These are phyloP conservation scores for Nanorana parkeri DNA, from an alignment of 2,113 vertebrate genomes.

Conservation along the genomic window DNA sequence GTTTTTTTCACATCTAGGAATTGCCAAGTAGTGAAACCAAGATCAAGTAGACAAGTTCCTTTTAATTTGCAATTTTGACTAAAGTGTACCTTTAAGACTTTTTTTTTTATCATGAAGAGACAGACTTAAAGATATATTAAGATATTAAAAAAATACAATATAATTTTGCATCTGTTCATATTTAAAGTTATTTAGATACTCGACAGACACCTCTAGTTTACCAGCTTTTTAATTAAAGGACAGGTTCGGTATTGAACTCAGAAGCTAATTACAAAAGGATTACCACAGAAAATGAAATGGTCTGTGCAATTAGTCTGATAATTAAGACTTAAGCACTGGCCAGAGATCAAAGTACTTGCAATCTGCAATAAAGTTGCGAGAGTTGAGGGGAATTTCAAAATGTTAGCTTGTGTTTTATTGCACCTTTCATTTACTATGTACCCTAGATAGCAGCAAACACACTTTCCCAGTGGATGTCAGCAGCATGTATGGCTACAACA, in stretches of 20 bases:
- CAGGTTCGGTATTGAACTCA: constrained; percentile 91
- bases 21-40: too few relatives aligned
- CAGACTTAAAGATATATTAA: not conserved
- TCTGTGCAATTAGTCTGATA: constrained; percentile 96
- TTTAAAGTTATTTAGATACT: constrained; percentile 62
- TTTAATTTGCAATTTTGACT: too few relatives aligned
- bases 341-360: constrained; percentile 91
- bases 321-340: constrained; percentile 98
- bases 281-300: constrained; percentile 93
- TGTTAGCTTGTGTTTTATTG: constrained; percentile 87
- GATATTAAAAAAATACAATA: not conserved
- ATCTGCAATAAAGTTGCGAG: constrained; percentile 95
- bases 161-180: not conserved
- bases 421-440: constrained; percentile 79
- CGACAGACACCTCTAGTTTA: constrained; percentile 88
- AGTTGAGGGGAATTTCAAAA: constrained; percentile 86
- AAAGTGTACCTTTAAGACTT: too few relatives aligned
- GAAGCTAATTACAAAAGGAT: constrained; percentile 94
- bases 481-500: constrained; percentile 85
- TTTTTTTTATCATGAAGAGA: not conserved
- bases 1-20: too few relatives aligned
- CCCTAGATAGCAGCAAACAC: constrained; percentile 89
- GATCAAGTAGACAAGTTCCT: too few relatives aligned
- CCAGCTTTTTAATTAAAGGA: constrained; percentile 98
- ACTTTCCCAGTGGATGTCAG: constrained; percentile 85